Percentiles rank a stretch among this genome's conserved stretches.
phyloP scores from a whole-genome alignment of 2,888 invertebrate species.

The Liodrosophila aerea region DNA sequence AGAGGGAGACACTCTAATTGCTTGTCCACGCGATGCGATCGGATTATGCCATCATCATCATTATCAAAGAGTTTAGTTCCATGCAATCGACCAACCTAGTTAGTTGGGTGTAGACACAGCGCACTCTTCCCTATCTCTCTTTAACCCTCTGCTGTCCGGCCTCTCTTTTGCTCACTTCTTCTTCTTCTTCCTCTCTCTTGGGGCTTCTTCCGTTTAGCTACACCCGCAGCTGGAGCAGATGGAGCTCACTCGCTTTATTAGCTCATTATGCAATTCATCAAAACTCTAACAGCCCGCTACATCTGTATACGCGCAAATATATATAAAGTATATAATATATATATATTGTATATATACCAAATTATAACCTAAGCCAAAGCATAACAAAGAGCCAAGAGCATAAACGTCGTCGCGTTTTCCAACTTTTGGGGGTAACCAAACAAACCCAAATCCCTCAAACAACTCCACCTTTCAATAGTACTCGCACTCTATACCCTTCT shows the following conservation, averaged over 20 bases:
- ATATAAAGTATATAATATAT: constrained; percentile 5
- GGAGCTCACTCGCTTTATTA: constrained; percentile 37
- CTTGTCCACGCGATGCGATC: constrained; percentile 60
- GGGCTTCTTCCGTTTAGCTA: not conserved
- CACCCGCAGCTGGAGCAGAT: constrained; percentile 5
- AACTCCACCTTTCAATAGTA: constrained; percentile 14
- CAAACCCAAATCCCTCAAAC: constrained; percentile 2
- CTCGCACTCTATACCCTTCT: not conserved
- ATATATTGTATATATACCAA: not conserved
- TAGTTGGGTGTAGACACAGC: not conserved
- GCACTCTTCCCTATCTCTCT: no score
- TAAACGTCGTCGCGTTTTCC: constrained; percentile 20
- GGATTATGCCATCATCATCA: constrained; percentile 60
- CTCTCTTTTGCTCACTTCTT: not conserved
- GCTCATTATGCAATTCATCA: constrained; percentile 64
- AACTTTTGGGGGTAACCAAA: not conserved
- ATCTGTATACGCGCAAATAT: constrained; percentile 24
- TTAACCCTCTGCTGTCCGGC: not conserved
- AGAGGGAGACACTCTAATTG: constrained; percentile 54
- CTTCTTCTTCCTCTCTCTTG: not conserved
- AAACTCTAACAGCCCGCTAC: constrained; percentile 2
- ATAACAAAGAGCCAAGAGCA: constrained; percentile 13
- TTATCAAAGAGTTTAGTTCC: constrained; percentile 6
- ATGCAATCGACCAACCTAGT: not conserved
- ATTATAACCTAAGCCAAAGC: not conserved